Evolutionary conservation across 2,888 invertebrate genomes (phyloP), one percentile per base, ranked within the genome.

Genomic region (Ectemnius cavifrons): DNA sequence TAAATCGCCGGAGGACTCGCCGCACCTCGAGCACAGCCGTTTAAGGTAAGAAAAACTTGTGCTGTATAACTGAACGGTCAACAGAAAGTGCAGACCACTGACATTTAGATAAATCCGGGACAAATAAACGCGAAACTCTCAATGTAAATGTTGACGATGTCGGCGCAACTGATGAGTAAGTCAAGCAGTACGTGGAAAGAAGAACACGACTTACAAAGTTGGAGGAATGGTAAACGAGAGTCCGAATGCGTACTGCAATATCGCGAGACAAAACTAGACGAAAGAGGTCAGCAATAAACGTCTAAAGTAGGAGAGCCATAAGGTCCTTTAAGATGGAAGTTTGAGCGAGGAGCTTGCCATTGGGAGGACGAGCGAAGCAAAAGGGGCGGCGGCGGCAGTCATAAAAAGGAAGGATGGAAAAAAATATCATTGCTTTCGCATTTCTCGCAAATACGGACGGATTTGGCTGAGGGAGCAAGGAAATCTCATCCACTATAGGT

Each of bases 1-100:
- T 78, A 89, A 88, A 76, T 87, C 88, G 63, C 86, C 88, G 57
- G 88, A 88, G 78, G 87, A 81, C 56, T 89, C 89, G 47, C 87
- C 89, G 56, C 86, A 87, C 63, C 82, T 84, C 69, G 88, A 89
- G 69, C 85, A 87, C 75, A 83, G 73, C 72, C 88, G 89, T 78
- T 76, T 88, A 72, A 89, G 88, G 89, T 89, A 73, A 86, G 86
- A 37, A 11, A 37, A 37, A 11, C 37, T 23, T 23, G 23, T 0
- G 23, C 23, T 23, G 23, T 23, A 2, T 23, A 23, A 23, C 23
- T 3, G 3, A 23, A 23, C 3, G 23, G 2, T 3, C n/a, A 23
- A 23, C 23, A 23, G 2, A 23, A 23, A 23, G 23, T 23, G 23
- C 3, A 23, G 23, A 23, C 3, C 3, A 23, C 23, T 2, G 23